phyloP scores from a whole-genome alignment of 2,797 vertebrate species.

The Pyrocephalus nanus region DNA sequence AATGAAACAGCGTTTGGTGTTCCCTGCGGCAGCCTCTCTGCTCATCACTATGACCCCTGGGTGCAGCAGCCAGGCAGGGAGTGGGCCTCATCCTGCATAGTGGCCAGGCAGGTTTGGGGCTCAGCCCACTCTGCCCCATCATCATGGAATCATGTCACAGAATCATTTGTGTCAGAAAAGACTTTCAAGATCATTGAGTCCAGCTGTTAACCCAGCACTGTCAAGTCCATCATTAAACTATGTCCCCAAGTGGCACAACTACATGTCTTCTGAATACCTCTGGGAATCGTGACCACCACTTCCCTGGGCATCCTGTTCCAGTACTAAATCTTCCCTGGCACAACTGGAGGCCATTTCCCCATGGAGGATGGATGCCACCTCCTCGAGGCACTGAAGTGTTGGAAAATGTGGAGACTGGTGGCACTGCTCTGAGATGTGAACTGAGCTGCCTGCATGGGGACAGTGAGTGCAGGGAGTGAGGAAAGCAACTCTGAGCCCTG shows the following conservation, averaged over 20 bases:
- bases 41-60: background rate
- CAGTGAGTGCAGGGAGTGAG: background rate
- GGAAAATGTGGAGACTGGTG: accelerated
- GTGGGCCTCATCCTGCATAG: background rate
- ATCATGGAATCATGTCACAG: background rate
- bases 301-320: background rate
- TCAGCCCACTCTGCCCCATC: background rate
- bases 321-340: background rate
- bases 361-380: background rate
- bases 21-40: accelerated
- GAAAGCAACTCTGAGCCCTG: background rate
- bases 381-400: background rate
- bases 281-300: background rate
- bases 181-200: background rate
- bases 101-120: background rate
- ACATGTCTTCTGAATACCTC: background rate
- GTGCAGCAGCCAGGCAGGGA: no score
- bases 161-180: background rate
- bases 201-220: background rate
- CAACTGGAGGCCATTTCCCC: background rate
- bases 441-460: background rate
- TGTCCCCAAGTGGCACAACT: background rate
- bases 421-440: background rate
- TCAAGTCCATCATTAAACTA: background rate
- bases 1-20: background rate